Conservation (phyloP, 2,113 vertebrate genomes). For the Cnemophilus loriae region DNA sequence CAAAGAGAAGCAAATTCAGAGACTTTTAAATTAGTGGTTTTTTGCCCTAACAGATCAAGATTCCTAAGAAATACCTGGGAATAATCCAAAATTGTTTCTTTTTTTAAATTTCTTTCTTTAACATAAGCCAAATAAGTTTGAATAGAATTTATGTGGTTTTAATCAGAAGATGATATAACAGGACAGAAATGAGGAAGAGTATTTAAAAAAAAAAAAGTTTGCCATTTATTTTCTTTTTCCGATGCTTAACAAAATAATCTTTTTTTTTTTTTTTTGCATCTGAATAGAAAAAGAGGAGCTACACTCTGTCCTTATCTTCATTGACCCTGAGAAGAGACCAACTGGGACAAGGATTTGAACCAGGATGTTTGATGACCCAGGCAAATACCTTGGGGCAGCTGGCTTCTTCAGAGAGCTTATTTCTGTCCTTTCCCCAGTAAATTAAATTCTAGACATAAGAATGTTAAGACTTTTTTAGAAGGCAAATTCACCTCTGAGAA, state of each 20-base stretch:
- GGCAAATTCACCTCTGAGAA: background rate
- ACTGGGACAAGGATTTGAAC: background rate
- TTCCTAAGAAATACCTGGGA: background rate
- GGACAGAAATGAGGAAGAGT: background rate
- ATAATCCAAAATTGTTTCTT: background rate
- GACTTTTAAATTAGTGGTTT: background rate
- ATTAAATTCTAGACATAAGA: background rate
- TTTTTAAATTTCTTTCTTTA: background rate
- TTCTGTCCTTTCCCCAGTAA: background rate
- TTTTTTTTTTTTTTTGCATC: background rate
- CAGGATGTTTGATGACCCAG: background rate
- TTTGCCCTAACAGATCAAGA: background rate
- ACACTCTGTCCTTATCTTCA: background rate
- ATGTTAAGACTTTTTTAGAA: background rate
- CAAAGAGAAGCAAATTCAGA: background rate
- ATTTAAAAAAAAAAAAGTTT: background rate
- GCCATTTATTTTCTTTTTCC: background rate
- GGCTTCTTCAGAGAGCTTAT: background rate
- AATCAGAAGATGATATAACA: background rate
- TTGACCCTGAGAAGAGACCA: background rate
- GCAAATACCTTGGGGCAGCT: background rate
- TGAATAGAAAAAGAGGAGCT: background rate
- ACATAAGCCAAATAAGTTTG: background rate
- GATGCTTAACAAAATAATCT: background rate
- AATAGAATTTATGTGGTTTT: background rate